Evolutionary conservation across 1,140 invertebrate species (phyloP), one percentile per base, ranked within the genome.

Genomic region (Aphis gossypii): DNA sequence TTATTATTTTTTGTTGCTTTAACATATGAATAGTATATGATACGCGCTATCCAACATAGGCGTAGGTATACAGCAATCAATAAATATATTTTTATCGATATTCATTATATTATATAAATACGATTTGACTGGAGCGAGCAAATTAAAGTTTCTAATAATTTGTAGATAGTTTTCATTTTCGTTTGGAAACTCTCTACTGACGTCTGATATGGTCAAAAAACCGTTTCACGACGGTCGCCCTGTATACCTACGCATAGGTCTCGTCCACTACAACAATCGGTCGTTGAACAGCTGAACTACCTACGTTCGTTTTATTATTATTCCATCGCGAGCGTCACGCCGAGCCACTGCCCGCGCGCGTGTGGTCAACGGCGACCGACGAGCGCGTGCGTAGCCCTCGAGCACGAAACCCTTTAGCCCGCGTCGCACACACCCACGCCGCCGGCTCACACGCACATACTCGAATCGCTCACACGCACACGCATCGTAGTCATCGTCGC

Each of bases 331-430:
- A 41, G 20, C 46, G 38, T 30, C 18, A 25, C 41, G 41, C 2
- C 60, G n/a, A 44, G 82, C 92, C 92, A 93, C 92, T 93, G 92
- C 92, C 92, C 92, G 46, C 92, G 44, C 68, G 41, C 21, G 76
- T 41, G 92, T 93, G 89, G 89, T 44, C 76, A 89, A 41, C 46
- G 8, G n/a, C 21, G 11, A 89, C 30, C 23, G 8, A 21, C 21
- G 11, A n/a, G 60, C 60, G 68, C 91, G 46, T 51, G 91, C 91
- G 91, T 91, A 68, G 14, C 41, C 21, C 21, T 84, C 83, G 23
- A 23, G 7, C 44, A 51, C 86, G 86, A 88, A 25, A 60, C 60
- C 35, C 25, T 68, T 41, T 30, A 44, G 41, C 88, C 41, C 41
- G 2, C 8, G 84, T 25, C 35, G 25, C 89, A 41, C 89, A 41